These are phyloP conservation scores for Malurus splendens DNA, from an alignment of 2,797 vertebrate species.

Conservation along the genomic window DNA sequence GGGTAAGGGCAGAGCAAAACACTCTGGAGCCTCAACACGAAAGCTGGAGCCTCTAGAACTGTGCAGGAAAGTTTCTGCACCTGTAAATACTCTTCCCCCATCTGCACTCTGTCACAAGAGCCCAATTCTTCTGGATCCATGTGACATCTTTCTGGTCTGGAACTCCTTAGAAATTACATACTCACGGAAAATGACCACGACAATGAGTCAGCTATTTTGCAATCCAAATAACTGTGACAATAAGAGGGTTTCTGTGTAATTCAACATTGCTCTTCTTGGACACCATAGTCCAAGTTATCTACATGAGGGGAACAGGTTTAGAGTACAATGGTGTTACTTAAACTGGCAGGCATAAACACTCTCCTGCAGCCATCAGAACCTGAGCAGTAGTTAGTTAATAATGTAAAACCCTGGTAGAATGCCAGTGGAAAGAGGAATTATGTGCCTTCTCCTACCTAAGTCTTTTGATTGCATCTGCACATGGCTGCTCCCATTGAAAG, in stretches of 20 bases:
- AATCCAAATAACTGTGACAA: rapidly evolving
- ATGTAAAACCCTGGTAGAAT: not conserved
- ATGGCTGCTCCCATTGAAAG: not conserved
- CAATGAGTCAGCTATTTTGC: not conserved
- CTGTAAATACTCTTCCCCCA: not conserved
- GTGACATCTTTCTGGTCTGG: not conserved
- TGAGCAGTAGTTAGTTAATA: not conserved
- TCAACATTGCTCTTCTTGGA: rapidly evolving
- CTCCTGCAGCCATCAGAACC: not conserved
- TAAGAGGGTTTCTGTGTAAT: not conserved
- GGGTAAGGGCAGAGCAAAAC: not conserved
- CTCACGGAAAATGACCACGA: not conserved
- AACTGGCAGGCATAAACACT: not conserved
- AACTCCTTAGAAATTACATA: not conserved
- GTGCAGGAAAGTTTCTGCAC: not conserved
- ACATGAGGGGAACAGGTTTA: not conserved
- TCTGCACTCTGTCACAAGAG: not conserved
- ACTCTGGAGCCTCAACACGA: not conserved
- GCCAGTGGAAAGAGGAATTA: not conserved
- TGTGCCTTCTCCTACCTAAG: not conserved
- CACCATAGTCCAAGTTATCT: not conserved
- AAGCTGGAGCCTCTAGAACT: not conserved
- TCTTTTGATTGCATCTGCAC: not conserved
- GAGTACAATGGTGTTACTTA: not conserved
- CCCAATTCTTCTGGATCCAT: not conserved